Conservation (phyloP, 1,140 invertebrate species). For the Sipha flava region DNA sequence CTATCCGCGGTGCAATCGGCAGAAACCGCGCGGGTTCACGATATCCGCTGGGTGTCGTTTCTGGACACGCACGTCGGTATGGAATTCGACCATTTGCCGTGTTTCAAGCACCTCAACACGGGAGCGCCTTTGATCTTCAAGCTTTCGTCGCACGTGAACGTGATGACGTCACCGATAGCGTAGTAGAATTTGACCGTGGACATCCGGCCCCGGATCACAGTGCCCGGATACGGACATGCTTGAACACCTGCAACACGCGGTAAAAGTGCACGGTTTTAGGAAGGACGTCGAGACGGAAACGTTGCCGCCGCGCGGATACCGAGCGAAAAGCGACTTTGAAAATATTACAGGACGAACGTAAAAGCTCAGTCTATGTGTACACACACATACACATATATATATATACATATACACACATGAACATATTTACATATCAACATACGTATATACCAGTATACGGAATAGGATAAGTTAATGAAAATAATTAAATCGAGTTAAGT, state of each 20-base stretch:
- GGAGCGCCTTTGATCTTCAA: conserved; percentile 63
- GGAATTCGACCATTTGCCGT: conserved; percentile 75
- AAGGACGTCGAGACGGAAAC: not conserved
- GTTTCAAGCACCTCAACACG: conserved; percentile 65
- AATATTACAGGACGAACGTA: not conserved
- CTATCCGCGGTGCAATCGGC: no score
- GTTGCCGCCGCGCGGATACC: no score
- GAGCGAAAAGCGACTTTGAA: no score
- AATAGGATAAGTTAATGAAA: no score
- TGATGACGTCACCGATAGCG: conserved; percentile 73
- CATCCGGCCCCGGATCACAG: conserved; percentile 72
- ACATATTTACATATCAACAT: no score
- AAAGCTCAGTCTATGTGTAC: no score
- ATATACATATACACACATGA: no score
- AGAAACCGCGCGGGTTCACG: not conserved
- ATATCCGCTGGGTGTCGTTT: not conserved
- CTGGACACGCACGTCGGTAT: conserved; percentile 59
- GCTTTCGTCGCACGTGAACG: conserved; percentile 71
- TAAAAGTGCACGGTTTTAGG: no score
- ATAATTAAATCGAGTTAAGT: no score
- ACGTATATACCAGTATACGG: no score
- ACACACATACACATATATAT: no score
- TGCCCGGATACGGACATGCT: conserved; percentile 76
- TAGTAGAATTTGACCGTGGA: conserved; percentile 80
- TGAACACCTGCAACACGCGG: conserved; percentile 53